Percentiles rank a stretch among this genome's conserved stretches.
phyloP scores from a whole-genome alignment of 2,797 vertebrate species.

The Rhynchonycteris naso region DNA sequence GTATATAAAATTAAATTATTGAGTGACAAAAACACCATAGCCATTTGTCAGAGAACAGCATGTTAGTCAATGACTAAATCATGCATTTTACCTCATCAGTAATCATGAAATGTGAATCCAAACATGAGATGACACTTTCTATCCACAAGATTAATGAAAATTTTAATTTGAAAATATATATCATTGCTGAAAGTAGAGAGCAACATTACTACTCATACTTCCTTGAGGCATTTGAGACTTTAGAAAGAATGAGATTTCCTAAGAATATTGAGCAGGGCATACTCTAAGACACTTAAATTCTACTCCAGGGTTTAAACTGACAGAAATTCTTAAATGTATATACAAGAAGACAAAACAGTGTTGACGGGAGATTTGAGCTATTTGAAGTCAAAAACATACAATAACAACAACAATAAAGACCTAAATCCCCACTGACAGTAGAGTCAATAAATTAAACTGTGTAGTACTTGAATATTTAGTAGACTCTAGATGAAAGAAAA shows the following conservation, averaged over 20 bases:
- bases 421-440: neutral
- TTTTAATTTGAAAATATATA: neutral
- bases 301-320: neutral
- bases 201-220: neutral
- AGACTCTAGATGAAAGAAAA: neutral
- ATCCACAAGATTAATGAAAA: neutral
- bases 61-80: neutral
- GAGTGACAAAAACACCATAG: neutral
- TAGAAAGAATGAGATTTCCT: neutral
- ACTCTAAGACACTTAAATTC: neutral
- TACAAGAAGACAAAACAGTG: neutral
- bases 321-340: neutral
- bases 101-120: conserved; percentile 1
- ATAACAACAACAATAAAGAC: neutral
- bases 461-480: neutral
- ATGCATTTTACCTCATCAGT: neutral
- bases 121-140: neutral
- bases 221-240: neutral
- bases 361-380: neutral
- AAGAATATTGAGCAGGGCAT: neutral
- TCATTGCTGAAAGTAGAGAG: neutral
- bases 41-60: neutral
- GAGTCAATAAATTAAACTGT: neutral
- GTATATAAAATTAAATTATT: neutral
- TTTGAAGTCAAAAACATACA: neutral